A percentile compares a stretch with the other conserved stretches of the same genome.
phyloP scores from a whole-genome alignment of 2,888 invertebrate genomes.

The Pammene aurita region DNA sequence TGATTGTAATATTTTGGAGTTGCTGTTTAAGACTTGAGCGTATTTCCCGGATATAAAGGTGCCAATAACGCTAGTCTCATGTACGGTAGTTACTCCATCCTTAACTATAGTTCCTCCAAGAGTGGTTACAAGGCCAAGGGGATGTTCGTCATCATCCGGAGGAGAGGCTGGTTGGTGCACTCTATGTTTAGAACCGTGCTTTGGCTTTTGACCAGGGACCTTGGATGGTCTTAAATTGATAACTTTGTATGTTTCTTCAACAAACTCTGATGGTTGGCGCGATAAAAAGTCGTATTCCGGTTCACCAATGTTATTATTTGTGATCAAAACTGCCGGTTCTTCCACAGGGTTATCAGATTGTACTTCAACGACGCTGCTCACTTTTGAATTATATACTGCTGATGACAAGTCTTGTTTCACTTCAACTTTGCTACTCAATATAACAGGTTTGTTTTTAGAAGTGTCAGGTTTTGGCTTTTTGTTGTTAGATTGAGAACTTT shows the following conservation, averaged over 20 bases:
- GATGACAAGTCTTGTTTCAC: slow-evolving; percentile 72
- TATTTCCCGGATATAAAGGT: slow-evolving; percentile 94
- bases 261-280: slow-evolving; percentile 91
- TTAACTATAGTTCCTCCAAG: slow-evolving; percentile 92
- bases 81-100: slow-evolving; percentile 92
- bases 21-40: slow-evolving; percentile 93
- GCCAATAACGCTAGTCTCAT: slow-evolving; percentile 95
- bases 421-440: slow-evolving; percentile 78
- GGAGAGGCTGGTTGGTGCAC: slow-evolving; percentile 70
- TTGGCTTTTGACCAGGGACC: slow-evolving; percentile 74
- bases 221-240: slow-evolving; percentile 90
- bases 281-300: slow-evolving; percentile 94
- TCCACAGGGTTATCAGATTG: slow-evolving; percentile 73
- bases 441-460: slow-evolving; percentile 68
- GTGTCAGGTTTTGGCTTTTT: slow-evolving; percentile 63
- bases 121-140: slow-evolving; percentile 91
- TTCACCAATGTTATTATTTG: slow-evolving; percentile 89
- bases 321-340: slow-evolving; percentile 84
- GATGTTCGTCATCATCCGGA: slow-evolving; percentile 85
- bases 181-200: slow-evolving; percentile 72
- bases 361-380: slow-evolving; percentile 84
- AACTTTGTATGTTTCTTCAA: slow-evolving; percentile 93
- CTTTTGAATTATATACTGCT: slow-evolving; percentile 65
- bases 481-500: slow-evolving; percentile 57
- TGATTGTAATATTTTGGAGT: slow-evolving; percentile 85